Base-by-base conservation (phyloP, 2,113 vertebrate genomes). In the Zonotrichia leucophrys region DNA sequence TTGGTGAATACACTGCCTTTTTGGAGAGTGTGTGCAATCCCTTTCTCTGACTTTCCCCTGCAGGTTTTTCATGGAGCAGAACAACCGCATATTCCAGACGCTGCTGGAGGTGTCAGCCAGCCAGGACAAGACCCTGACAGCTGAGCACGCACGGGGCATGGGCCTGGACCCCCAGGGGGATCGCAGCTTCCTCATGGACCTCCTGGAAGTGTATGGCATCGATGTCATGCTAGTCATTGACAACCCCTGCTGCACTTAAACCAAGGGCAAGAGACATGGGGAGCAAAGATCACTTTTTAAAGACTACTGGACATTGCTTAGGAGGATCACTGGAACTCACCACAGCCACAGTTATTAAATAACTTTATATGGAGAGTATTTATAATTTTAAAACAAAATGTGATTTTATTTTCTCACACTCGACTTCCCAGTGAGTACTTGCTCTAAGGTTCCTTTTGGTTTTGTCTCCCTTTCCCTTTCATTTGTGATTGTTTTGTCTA, bases 61-160 rank as follows among this genome's bases (percentile, higher is more conserved):
- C n/a, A 99, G 99, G 97, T 99, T 99, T 97, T 99, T 99, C 97
- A 99, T 99, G 97, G 99, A 99, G 96, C 98, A 99, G 83, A 99
- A 99, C 95, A 99, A 99, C 97, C 98, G 99, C 94, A 99, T 99
- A 97, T 99, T 99, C 96, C 99, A 99, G 98, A 99, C 98, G 0
- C 91, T 99, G 94, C 96, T 98, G 62, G 99, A 99, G 87, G 98
- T 99, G 69, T 99, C 99, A 0, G 98, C 97, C 53, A 99, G 99
- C 94, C 93, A 98, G 10, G 99, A 99, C 79, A 99, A 99, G 94
- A 99, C 98, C 9, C 98, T 99, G 82, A 99, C 99, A 5, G 98
- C 98, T 4, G 99, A 99, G 78, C 99, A 99, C 0, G 98, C 99
- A 53, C 98, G 99, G 60, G 99, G 98, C 97, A 99, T 99, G 99